Evolutionary conservation across 2,113 vertebrate species (phyloP), one percentile per base, ranked within the genome.

Genomic region (Corvus moneduloides): DNA sequence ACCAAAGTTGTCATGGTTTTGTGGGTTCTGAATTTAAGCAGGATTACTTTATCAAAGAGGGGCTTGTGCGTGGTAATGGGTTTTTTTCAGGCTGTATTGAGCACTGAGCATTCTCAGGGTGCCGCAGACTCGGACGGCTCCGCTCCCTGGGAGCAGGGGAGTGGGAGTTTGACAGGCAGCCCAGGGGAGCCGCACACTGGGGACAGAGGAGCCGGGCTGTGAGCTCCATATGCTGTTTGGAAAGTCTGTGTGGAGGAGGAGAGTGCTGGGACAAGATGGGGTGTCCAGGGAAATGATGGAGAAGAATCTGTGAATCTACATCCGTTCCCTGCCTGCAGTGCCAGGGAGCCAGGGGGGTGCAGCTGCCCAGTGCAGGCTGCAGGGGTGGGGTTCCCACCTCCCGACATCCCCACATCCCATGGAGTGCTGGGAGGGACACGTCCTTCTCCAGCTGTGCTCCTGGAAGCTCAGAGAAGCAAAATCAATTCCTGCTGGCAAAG

Each of bases 121-220:
- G 74, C 89, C 16, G 27, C 89, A 76, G 52, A 2, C 59, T 64
- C 5, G 37, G 83, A 20, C 55, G 88, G 44, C 41, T 93, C 58
- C 4, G 13, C 62, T 82, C 30, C 9, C n/a, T 21, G 87, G 69
- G 84, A 72, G 87, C 79, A 78, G 69, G 59, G 81, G 61, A 96
- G 84, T 89, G 41, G 89, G 94, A 87, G 87, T 90, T 79, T 94
- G 95, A 85, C 66, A 67, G 94, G 91, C 81, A 89, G 78, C 91
- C 93, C 84, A n/a, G 67, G 91, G 91, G 84, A 91, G 7, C 9
- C 0, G 1, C 52, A 30, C 64, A 0, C 87, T 46, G 89, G 91
- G 95, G 89, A 80, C 81, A 33, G 59, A 72, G 39, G 27, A 41
- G 67, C 66, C 0, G 2, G 86, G 80, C 84, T 94, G 51, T 0